phyloP scores from a whole-genome alignment of 2,113 vertebrate species.

The Corythornis madagascariensis region DNA sequence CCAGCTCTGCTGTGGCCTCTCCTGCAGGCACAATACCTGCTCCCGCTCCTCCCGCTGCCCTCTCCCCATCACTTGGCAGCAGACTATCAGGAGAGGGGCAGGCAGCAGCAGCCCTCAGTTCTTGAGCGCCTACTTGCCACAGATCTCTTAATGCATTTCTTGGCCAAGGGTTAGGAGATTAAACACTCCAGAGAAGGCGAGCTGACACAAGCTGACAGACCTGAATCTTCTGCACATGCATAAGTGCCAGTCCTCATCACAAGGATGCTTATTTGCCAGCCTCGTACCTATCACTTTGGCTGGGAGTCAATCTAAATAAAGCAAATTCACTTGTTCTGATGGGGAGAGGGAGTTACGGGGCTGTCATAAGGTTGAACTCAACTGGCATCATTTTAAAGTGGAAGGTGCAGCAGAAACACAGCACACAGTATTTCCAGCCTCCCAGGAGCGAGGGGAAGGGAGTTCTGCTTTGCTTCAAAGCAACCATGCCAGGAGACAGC shows the following conservation, averaged over 20 bases:
- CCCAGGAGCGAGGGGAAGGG: neutral
- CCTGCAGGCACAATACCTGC: neutral
- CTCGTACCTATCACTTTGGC: slow-evolving; percentile 58
- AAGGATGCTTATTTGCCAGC: slow-evolving; percentile 63
- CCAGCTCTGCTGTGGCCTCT: neutral
- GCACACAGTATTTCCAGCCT: neutral
- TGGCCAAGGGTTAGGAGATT: slow-evolving; percentile 53
- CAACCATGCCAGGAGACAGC: neutral
- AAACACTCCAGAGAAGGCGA: slow-evolving; percentile 36
- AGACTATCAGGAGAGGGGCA: neutral
- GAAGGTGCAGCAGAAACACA: slow-evolving; percentile 21
- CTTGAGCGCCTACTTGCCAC: neutral
- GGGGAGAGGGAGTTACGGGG: slow-evolving; percentile 40
- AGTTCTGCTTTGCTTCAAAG: neutral
- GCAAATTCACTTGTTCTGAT: slow-evolving; percentile 18
- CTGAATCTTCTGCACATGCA: slow-evolving; percentile 40
- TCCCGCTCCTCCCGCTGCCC: neutral
- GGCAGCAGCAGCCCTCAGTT: neutral
- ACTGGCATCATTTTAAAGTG: neutral
- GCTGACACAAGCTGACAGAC: slow-evolving; percentile 66
- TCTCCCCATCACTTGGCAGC: fast-evolving
- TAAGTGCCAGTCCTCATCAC: slow-evolving; percentile 62
- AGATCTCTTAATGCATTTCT: slow-evolving; percentile 61
- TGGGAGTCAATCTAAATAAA: slow-evolving; percentile 64
- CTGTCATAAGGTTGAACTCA: slow-evolving; percentile 52